Evolutionary conservation across 2,113 vertebrate genomes (phyloP).

Genomic region (Festucalex cinctus): DNA sequence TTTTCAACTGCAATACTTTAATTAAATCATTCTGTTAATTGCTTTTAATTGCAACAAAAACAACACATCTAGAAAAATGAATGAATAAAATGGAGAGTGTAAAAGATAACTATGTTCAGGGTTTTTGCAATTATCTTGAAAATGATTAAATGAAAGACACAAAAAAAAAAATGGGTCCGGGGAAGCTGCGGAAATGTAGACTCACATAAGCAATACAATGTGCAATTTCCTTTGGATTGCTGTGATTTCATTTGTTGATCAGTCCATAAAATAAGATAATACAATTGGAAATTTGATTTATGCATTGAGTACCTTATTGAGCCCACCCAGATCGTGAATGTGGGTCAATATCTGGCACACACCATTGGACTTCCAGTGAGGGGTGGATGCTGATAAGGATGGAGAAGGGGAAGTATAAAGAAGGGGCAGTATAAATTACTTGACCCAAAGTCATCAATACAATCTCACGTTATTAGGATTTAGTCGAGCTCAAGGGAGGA

Average conservation of each 20-base stretch:
- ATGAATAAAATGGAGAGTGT: background rate
- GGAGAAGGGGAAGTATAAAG: background rate
- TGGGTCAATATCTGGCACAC: background rate
- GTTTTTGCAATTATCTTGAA: background rate
- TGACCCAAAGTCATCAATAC: slow-evolving; percentile 19
- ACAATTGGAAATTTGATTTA: background rate
- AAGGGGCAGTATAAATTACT: slow-evolving; percentile 9
- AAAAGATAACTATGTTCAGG: background rate
- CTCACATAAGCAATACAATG: background rate
- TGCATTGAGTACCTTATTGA: slow-evolving; percentile 8
- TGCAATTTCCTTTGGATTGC: background rate
- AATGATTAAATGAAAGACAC: too few relatives aligned
- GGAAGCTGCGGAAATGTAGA: too few relatives aligned
- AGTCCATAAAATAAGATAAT: background rate
- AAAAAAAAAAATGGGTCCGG: too few relatives aligned
- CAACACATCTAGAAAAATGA: background rate
- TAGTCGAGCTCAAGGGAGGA: background rate
- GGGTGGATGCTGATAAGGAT: background rate
- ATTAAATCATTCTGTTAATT: background rate
- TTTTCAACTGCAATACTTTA: background rate
- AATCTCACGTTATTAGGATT: slow-evolving; percentile 18
- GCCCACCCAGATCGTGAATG: background rate
- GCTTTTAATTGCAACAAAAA: background rate
- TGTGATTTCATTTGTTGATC: background rate
- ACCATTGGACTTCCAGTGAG: background rate